These are phyloP conservation scores for Zoanthus gigantus DNA, from an alignment of 92 coral and sea anemone genomes.

Conservation along the genomic window DNA sequence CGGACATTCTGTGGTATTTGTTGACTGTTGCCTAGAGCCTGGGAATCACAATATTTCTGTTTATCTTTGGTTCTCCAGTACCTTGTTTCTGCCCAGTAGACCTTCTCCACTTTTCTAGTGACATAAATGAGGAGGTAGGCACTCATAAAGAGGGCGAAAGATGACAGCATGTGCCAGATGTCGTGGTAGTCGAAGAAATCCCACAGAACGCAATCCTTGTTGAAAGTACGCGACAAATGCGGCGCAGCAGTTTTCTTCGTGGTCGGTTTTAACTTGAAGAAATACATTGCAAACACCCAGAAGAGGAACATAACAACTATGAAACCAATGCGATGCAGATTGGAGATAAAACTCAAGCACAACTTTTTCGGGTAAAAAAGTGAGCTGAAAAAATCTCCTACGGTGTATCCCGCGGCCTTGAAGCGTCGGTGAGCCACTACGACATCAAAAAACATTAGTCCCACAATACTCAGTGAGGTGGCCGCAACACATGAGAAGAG, in stretches of 20 bases:
- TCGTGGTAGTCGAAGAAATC: constrained; percentile 98
- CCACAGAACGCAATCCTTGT: constrained; percentile 90
- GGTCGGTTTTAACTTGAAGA: constrained; percentile 86
- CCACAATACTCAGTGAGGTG: constrained; percentile 74
- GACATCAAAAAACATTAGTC: constrained; percentile 66
- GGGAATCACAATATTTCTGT: background rate
- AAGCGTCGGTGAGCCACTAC: constrained; percentile 53
- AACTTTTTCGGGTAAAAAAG: constrained; percentile 35
- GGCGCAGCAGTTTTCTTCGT: constrained; percentile 80
- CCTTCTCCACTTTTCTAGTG: constrained; percentile 75
- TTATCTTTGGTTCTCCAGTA: constrained; percentile 60
- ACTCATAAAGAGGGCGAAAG: constrained; percentile 90
- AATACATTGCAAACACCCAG: constrained; percentile 96
- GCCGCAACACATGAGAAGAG: constrained; percentile 92
- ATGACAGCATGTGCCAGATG: constrained; percentile 97
- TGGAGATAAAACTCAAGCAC: constrained; percentile 33
- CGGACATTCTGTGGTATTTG: background rate
- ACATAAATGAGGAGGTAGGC: constrained; percentile 89
- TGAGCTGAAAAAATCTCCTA: background rate
- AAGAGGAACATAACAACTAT: constrained; percentile 67
- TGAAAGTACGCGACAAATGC: constrained; percentile 79
- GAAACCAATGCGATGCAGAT: constrained; percentile 77
- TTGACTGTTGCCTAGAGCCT: background rate
- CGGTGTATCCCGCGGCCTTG: constrained; percentile 20
- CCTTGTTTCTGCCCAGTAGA: constrained; percentile 69